Percentiles rank a stretch among this genome's conserved stretches.
Evolutionary conservation across 2,888 invertebrate species (phyloP).

Genomic region (Hyposoter dolosus): DNA sequence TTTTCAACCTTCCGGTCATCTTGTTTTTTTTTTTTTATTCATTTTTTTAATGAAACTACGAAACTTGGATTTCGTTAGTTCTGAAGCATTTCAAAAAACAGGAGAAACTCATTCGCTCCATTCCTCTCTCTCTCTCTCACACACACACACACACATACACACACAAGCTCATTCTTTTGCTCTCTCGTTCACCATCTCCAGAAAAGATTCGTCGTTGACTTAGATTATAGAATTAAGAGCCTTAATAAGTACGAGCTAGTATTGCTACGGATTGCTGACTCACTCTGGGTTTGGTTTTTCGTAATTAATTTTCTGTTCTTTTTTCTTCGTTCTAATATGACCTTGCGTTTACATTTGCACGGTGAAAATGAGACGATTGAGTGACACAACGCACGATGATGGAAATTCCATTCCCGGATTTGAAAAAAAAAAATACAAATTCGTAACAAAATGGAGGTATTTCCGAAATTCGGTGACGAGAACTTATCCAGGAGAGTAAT

Average conservation of each 20-base stretch:
- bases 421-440: slow-evolving; percentile 6
- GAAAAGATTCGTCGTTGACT: slow-evolving; percentile 39
- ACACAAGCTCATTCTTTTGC: not conserved
- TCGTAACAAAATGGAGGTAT: slow-evolving; percentile 1
- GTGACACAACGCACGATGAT: slow-evolving; percentile 45
- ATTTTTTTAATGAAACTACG: not conserved
- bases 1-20: slow-evolving; percentile 3
- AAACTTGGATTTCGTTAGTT: slow-evolving; percentile 42
- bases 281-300: slow-evolving; percentile 36
- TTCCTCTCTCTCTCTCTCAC: not conserved
- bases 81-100: slow-evolving; percentile 29
- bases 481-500: not conserved
- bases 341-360: slow-evolving; percentile 10
- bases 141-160: not conserved
- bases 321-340: slow-evolving; percentile 14
- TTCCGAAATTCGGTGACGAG: not conserved
- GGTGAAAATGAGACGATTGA: slow-evolving; percentile 43
- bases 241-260: slow-evolving; percentile 65
- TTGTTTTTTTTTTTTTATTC: not conserved
- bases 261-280: slow-evolving; percentile 63
- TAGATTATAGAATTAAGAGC: slow-evolving; percentile 61
- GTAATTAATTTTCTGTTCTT: not conserved
- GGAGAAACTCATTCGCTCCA: slow-evolving; percentile 34
- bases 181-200: not conserved
- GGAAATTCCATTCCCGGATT: not conserved